These are phyloP conservation scores for Drosophila lowei DNA, from an alignment of 1,140 invertebrate species.

Conservation along the genomic window DNA sequence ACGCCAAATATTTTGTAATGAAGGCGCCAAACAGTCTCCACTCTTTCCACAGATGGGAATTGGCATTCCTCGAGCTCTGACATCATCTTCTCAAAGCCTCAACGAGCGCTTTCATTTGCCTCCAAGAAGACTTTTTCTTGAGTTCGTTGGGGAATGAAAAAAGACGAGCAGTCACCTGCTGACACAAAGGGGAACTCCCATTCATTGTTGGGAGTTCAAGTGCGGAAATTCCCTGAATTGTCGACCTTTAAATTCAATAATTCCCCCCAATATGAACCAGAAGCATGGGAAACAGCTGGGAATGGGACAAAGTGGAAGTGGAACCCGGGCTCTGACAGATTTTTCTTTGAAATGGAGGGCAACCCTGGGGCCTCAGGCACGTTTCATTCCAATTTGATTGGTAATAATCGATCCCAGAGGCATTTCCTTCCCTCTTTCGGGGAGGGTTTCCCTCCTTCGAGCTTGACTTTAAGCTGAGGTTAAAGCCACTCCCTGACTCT, in stretches of 20 bases:
- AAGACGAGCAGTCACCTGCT: slow-evolving; percentile 19
- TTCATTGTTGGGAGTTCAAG: slow-evolving; percentile 13
- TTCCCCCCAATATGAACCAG: slow-evolving; percentile 49
- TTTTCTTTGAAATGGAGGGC: slow-evolving; percentile 21
- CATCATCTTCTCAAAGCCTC: slow-evolving; percentile 25
- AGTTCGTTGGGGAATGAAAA: neutral
- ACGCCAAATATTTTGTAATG: slow-evolving; percentile 51
- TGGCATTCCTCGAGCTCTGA: slow-evolving; percentile 18
- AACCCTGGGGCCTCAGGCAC: slow-evolving; percentile 45
- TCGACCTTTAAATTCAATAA: slow-evolving; percentile 16
- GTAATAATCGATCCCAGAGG: slow-evolving; percentile 83
- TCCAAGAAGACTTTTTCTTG: neutral
- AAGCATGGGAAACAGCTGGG: neutral
- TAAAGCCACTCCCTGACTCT: slow-evolving; percentile 25
- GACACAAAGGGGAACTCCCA: neutral
- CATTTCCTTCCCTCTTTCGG: slow-evolving; percentile 35
- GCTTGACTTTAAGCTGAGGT: neutral
- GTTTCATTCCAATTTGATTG: slow-evolving; percentile 82
- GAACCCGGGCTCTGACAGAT: slow-evolving; percentile 11
- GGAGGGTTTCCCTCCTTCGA: slow-evolving; percentile 21
- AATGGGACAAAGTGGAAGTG: neutral
- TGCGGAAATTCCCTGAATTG: slow-evolving; percentile 30
- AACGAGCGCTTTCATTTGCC: neutral
- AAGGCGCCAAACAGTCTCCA: slow-evolving; percentile 33
- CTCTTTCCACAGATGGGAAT: slow-evolving; percentile 2